Base-by-base conservation (phyloP, 2,797 vertebrate species). In the Argyrosomus regius region DNA sequence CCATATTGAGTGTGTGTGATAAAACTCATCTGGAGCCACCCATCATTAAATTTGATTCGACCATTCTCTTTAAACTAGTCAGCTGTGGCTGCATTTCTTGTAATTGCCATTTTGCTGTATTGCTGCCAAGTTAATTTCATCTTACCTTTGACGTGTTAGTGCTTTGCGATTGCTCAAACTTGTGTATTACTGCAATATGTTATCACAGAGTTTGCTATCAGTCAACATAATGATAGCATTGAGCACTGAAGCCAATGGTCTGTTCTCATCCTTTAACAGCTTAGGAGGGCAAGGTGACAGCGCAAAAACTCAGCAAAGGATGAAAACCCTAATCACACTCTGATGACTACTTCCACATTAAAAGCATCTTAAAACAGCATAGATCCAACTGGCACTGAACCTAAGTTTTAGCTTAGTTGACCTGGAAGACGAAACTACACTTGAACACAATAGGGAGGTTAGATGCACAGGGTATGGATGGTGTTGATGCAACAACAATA, bases 321-420 rank as follows among this genome's bases (percentile, higher is more conserved):
- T 46, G 17, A 48, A 49, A 46, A 20, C 39, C 28, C 57, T 2
- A 28, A 56, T 75, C 56, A 68, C 48, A 46, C 39, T 54, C 3
- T 58, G 52, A 78, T 75, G 72, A 68, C 14, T 20, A 41, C 58
- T 5, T 22, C 13, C 46, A 63, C 26, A 26, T 61, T n/a, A 28
- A 28, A 77, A 45, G 11, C 24, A 16, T 31, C n/a, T 43, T 63
- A 58, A 63, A 35, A n/a, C 43, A 41, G 14, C 8, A 26, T 14
- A 41, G 16, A 18, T 48, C 11, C 0, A 46, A 39, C 31, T 49
- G 1, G 20, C 28, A 53, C 20, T 72, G 46, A 66, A 3, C 12
- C 58, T 10, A 46, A 18, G 41, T 52, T 54, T 39, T 6, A 77
- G 35, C 41, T 35, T 22, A 14, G 43, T 5, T n/a, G 20, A 61